phyloP scores from a whole-genome alignment of 1,140 invertebrate genomes.

The Triops longicaudatus region DNA sequence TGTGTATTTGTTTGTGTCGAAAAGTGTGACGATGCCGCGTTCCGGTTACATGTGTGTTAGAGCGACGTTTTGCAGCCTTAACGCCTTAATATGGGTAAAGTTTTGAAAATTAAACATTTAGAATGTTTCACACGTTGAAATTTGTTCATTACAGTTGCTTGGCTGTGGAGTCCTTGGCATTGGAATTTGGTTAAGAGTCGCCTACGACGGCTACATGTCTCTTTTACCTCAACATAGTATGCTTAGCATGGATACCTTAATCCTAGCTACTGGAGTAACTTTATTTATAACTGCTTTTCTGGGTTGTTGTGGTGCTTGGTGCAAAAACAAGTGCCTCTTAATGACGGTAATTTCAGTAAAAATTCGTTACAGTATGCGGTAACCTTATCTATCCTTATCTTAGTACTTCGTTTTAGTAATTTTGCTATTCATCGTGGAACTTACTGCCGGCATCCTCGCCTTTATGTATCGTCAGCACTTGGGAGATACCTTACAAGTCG shows the following conservation, averaged over 20 bases:
- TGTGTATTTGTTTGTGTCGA: too few species aligned
- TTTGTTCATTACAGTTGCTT: slow-evolving; percentile 50
- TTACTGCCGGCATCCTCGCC: slow-evolving; percentile 62
- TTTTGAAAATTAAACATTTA: slow-evolving; percentile 21
- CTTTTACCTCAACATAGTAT: slow-evolving; percentile 60
- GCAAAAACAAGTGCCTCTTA: slow-evolving; percentile 64
- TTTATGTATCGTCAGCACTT: slow-evolving; percentile 66
- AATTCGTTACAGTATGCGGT: background rate
- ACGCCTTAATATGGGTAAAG: slow-evolving; percentile 66
- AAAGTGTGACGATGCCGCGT: slow-evolving; percentile 35
- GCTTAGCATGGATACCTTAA: slow-evolving; percentile 57
- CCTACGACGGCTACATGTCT: slow-evolving; percentile 59
- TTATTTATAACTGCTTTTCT: slow-evolving; percentile 66
- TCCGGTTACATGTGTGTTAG: slow-evolving; percentile 68
- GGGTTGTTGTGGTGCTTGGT: slow-evolving; percentile 72
- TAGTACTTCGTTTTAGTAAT: slow-evolving; percentile 79
- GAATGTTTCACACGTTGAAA: background rate
- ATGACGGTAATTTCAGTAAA: slow-evolving; percentile 51
- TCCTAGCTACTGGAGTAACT: slow-evolving; percentile 56
- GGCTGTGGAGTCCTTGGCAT: slow-evolving; percentile 63
- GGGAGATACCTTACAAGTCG: slow-evolving; percentile 51
- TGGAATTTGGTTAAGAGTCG: slow-evolving; percentile 60
- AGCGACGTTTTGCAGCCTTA: slow-evolving; percentile 63
- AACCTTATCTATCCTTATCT: slow-evolving; percentile 35
- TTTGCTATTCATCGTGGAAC: slow-evolving; percentile 66